Conservation (phyloP, 2,888 invertebrate genomes). For the Cantharis rufa region DNA sequence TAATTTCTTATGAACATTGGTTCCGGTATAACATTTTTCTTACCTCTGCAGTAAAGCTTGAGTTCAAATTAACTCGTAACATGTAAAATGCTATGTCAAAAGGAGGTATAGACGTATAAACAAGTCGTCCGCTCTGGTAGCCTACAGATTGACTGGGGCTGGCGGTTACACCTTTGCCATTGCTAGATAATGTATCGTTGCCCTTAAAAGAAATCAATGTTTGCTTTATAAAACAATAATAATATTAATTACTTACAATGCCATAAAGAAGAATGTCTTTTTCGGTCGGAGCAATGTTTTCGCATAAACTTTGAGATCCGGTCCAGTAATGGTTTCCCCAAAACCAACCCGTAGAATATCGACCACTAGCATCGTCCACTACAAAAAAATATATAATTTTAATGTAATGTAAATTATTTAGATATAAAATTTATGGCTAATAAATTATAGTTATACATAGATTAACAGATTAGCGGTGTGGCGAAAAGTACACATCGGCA, state of each 20-base stretch:
- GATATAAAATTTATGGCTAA: too few species aligned
- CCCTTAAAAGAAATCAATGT: background rate
- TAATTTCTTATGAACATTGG: background rate
- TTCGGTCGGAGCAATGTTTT: slow-evolving; percentile 61
- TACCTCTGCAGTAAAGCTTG: slow-evolving; percentile 61
- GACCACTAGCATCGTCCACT: slow-evolving; percentile 76
- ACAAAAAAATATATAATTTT: slow-evolving; percentile 39
- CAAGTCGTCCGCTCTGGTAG: slow-evolving; percentile 43
- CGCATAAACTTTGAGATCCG: slow-evolving; percentile 74
- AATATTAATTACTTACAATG: slow-evolving; percentile 37
- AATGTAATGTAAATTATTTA: background rate
- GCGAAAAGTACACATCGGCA: too few species aligned
- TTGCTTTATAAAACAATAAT: too few species aligned
- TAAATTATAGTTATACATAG: too few species aligned
- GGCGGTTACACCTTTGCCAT: background rate
- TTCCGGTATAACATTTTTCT: background rate
- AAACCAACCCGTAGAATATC: slow-evolving; percentile 78
- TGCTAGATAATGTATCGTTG: background rate
- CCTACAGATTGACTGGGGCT: slow-evolving; percentile 47
- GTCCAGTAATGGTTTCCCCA: slow-evolving; percentile 85
- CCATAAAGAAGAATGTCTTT: slow-evolving; percentile 48
- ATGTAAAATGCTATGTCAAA: slow-evolving; percentile 72
- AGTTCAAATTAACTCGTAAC: slow-evolving; percentile 63
- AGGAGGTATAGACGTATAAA: slow-evolving; percentile 58
- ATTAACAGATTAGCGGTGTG: too few species aligned